Evolutionary conservation across 2,797 vertebrate species (phyloP).

Genomic region (Pachyuromys duprasi): DNA sequence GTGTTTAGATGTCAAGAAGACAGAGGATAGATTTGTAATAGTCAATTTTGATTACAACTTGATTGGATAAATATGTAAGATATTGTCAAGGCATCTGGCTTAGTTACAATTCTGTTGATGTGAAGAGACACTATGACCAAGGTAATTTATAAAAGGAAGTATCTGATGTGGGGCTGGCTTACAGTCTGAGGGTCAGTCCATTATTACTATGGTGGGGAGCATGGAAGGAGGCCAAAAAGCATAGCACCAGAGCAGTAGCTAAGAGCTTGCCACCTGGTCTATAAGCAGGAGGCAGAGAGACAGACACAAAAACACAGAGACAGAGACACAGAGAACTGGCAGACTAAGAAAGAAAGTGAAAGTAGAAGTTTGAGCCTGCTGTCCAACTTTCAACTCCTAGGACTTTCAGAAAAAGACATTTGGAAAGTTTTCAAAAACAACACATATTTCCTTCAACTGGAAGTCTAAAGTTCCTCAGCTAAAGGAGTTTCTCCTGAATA

Average conservation of each 20-base stretch:
- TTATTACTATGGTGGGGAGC: not conserved
- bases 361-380: not conserved
- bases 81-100: not conserved
- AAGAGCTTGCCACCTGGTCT: not conserved
- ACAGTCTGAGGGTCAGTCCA: not conserved
- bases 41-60: not conserved
- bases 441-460: not conserved
- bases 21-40: not conserved
- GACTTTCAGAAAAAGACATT: not conserved
- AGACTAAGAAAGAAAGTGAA: not conserved
- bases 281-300: not conserved
- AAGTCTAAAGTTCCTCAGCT: not conserved
- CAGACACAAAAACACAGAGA: not conserved
- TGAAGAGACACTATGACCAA: not conserved
- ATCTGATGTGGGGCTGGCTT: not conserved
- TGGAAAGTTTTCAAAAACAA: constrained; percentile 15
- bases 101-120: not conserved
- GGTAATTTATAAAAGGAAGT: not conserved
- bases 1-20: not conserved
- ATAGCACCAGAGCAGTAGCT: not conserved
- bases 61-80: not conserved
- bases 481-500: not conserved
- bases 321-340: not conserved
- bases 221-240: too few relatives aligned
- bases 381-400: not conserved